Evolutionary conservation across 1,140 invertebrate species (phyloP).

Genomic region (Drosophila orena): DNA sequence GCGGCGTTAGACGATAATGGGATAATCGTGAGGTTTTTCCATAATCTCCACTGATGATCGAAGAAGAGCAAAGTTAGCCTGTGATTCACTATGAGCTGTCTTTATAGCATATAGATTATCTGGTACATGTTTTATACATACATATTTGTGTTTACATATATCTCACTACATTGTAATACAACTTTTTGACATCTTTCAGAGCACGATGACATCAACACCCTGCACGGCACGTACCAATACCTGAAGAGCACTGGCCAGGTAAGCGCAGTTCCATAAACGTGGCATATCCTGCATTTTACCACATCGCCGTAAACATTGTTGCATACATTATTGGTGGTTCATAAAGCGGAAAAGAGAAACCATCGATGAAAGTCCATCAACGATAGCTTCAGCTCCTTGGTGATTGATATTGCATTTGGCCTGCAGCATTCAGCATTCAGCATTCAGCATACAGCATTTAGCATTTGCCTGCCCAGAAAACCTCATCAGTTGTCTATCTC

Average conservation of each 20-base stretch:
- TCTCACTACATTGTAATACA: neutral
- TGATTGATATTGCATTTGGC: slow-evolving; percentile 69
- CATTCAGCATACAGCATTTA: slow-evolving; percentile 7
- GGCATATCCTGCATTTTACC: slow-evolving; percentile 33
- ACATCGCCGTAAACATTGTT: slow-evolving; percentile 62
- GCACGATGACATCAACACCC: slow-evolving; percentile 77
- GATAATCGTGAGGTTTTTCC: slow-evolving; percentile 5
- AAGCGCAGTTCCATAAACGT: slow-evolving; percentile 42
- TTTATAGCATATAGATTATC: no score
- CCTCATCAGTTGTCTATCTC: slow-evolving; percentile 24
- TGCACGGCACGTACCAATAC: slow-evolving; percentile 82
- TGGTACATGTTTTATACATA: no score
- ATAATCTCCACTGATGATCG: neutral
- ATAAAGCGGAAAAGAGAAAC: slow-evolving; percentile 28
- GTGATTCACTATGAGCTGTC: no score
- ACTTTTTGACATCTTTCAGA: slow-evolving; percentile 54
- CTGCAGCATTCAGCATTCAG: slow-evolving; percentile 15
- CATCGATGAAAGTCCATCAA: slow-evolving; percentile 45
- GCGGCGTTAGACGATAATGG: slow-evolving; percentile 1
- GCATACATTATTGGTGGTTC: slow-evolving; percentile 63
- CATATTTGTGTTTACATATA: no score
- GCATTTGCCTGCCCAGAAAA: slow-evolving; percentile 36
- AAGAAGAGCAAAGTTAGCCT: no score
- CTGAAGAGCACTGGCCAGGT: slow-evolving; percentile 84
- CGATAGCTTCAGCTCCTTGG: slow-evolving; percentile 63